phyloP scores from a whole-genome alignment of 2,888 invertebrate species.

The Thumatha senex region DNA sequence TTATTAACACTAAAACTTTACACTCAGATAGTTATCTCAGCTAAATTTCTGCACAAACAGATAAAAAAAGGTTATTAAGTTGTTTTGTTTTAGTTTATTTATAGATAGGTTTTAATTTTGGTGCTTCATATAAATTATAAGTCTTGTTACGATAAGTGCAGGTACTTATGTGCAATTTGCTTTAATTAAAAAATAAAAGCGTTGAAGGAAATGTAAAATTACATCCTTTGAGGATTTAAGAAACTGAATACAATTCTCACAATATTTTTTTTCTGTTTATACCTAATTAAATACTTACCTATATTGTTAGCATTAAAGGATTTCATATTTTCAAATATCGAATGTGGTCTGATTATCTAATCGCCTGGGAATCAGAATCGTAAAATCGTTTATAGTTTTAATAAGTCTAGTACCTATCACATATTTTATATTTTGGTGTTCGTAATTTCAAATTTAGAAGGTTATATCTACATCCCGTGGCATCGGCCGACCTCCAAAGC shows the following conservation, averaged over 20 bases:
- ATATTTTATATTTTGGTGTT: slow-evolving; percentile 36
- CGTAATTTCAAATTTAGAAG: slow-evolving; percentile 46
- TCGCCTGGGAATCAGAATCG: slow-evolving; percentile 37
- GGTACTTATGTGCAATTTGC: slow-evolving; percentile 6
- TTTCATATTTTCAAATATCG: slow-evolving; percentile 14
- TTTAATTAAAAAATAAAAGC: slow-evolving; percentile 9
- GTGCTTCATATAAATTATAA: no score
- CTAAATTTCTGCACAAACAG: no score
- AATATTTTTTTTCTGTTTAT: slow-evolving; percentile 2
- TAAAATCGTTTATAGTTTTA: slow-evolving; percentile 52
- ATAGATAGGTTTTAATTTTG: no score
- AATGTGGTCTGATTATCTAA: slow-evolving; percentile 47
- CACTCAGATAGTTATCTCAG: no score
- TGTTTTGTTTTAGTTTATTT: no score
- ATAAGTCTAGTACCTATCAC: slow-evolving; percentile 38
- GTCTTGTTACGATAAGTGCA: no score
- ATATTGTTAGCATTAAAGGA: no score
- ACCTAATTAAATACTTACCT: background rate
- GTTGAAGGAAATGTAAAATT: slow-evolving; percentile 15
- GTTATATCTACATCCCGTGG: slow-evolving; percentile 52
- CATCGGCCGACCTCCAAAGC: slow-evolving; percentile 55
- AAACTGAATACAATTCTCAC: slow-evolving; percentile 13
- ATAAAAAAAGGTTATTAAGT: no score
- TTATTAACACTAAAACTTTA: no score
- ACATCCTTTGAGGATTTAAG: slow-evolving; percentile 13